Evolutionary conservation across 2,113 vertebrate genomes (phyloP), one percentile per base, ranked within the genome.

Genomic region (Lynx canadensis): DNA sequence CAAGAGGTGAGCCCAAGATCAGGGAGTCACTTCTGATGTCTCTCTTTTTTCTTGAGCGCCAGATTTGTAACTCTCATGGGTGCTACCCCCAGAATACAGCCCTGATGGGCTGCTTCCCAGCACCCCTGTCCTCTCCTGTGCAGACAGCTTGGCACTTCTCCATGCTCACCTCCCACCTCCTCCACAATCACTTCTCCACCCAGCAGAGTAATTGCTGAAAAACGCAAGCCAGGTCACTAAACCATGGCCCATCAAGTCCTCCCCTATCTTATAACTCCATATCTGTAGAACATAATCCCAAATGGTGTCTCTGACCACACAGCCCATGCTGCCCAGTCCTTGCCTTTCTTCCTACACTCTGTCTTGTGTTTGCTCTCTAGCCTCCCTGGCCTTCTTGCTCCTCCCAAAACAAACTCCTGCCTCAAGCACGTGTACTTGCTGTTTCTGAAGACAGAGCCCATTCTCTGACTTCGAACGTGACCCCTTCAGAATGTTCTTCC

Each of bases 211-310:
- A 55, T 33, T 33, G 8, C 4, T 21, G 33, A 16, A 48, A 95
- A 79, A 29, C 0, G 14, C 16, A n/a, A 8, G 18, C 33, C 16
- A n/a, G 11, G 33, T 57, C 23, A 11, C 21, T 18, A 48, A 23
- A 4, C 71, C 41, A 45, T 2, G 3, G 16, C 11, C 16, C 25
- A 15, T 13, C 27, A 83, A 12, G 18, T 2, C 1, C 16, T 33
- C 23, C 16, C 25, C 27, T 7, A 1, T 7, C 79, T 41, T 83
- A 48, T 45, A 4, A 19, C 11, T 16, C 5, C 13, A 19, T 2
- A 0, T 18, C 31, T 4, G 3, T 9, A 52, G 11, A 50, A 15
- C 10, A 1, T 13, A 31, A n/a, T n/a, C 4, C 55, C 9, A 48
- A 11, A 1, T 13, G 45, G 9, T 19, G 8, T 31, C 76, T 33